These are phyloP conservation scores for Troglohyphantes excavatus DNA, from an alignment of 2,888 invertebrate genomes.

Conservation along the genomic window DNA sequence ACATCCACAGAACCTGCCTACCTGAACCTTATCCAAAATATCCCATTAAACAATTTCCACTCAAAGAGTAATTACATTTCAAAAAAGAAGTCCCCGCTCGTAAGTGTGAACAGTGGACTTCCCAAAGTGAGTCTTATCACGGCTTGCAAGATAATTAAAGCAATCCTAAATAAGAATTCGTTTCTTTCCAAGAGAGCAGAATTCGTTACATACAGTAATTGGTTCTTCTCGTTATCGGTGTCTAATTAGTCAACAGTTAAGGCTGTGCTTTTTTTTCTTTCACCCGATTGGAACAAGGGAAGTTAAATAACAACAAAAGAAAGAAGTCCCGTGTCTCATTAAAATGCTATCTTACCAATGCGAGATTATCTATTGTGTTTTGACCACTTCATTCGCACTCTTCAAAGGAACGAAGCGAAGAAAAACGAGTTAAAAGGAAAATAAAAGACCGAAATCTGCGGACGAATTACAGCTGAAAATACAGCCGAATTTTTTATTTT, in stretches of 20 bases:
- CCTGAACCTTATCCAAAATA: background rate
- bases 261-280: background rate
- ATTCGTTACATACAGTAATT: conserved; percentile 32
- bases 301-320: conserved; percentile 29
- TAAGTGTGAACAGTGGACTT: background rate
- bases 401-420: background rate
- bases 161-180: background rate
- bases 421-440: no score
- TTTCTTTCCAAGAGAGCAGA: conserved; percentile 16
- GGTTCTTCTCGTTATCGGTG: conserved; percentile 20
- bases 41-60: conserved; percentile 15
- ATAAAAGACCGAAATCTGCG: no score
- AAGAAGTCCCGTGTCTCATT: background rate
- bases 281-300: background rate
- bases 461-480: no score
- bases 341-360: background rate
- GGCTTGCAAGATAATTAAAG: background rate
- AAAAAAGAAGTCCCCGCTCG: background rate
- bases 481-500: no score
- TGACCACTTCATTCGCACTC: conserved; percentile 7
- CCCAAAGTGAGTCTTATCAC: background rate
- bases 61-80: conserved; percentile 15
- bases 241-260: conserved; percentile 46
- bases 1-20: no score
- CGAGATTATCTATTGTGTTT: conserved; percentile 3